A percentile compares a stretch with the other conserved stretches of the same genome.
phyloP scores from a whole-genome alignment of 2,888 invertebrate genomes.

The Choreutis nemorana region DNA sequence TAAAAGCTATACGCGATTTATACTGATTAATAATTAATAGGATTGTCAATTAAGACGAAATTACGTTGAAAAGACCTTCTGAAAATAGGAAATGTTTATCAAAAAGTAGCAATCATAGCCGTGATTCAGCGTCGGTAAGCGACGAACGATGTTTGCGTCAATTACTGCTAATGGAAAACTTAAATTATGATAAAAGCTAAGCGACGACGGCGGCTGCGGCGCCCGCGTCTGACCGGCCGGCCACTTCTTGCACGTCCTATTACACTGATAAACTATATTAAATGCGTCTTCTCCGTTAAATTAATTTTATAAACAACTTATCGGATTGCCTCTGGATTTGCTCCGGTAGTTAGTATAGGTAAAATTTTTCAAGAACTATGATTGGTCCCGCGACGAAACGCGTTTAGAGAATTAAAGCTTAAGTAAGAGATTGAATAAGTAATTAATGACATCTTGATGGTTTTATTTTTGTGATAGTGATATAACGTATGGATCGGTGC shows the following conservation, averaged over 20 bases:
- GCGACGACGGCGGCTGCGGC: constrained; percentile 39
- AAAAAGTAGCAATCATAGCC: constrained; percentile 54
- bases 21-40: constrained; percentile 60
- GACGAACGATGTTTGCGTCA: constrained; percentile 65
- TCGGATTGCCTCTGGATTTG: background rate
- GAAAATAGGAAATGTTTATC: constrained; percentile 59
- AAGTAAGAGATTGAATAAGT: too few species aligned
- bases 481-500: too few species aligned
- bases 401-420: too few species aligned
- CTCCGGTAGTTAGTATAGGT: too few species aligned
- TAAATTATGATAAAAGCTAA: constrained; percentile 66
- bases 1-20: constrained; percentile 56
- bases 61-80: constrained; percentile 38
- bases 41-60: constrained; percentile 55
- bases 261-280: background rate
- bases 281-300: background rate
- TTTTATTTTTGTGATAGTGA: too few species aligned
- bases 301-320: background rate
- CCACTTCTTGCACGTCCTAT: too few species aligned
- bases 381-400: too few species aligned
- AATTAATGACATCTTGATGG: too few species aligned
- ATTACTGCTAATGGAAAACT: constrained; percentile 65
- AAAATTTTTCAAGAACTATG: too few species aligned
- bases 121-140: constrained; percentile 50
- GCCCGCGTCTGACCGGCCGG: constrained; percentile 18